A percentile compares a stretch with the other conserved stretches of the same genome.
phyloP scores from a whole-genome alignment of 2,113 vertebrate species.

The Phalacrocorax aristotelis region DNA sequence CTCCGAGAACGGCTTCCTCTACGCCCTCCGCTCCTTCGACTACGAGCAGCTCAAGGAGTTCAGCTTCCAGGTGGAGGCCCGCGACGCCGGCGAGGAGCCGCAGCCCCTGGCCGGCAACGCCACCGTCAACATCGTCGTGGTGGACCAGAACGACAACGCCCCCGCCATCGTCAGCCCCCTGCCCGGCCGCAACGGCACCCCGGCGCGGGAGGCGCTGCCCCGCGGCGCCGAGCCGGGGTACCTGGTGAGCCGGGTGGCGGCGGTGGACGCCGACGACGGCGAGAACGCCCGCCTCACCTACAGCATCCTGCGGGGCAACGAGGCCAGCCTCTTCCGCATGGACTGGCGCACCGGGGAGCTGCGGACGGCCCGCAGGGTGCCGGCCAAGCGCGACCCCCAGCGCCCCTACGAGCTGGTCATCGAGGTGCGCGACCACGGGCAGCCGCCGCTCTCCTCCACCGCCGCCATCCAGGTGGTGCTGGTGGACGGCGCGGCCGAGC shows the following conservation, averaged over 20 bases:
- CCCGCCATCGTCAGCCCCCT: slow-evolving; percentile 88
- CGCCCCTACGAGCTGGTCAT: slow-evolving; percentile 91
- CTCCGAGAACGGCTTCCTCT: slow-evolving; percentile 94
- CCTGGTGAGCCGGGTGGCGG: slow-evolving; percentile 89
- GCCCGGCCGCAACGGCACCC: slow-evolving; percentile 88
- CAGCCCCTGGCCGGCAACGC: slow-evolving; percentile 87
- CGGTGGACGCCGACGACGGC: slow-evolving; percentile 93
- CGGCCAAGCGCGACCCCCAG: slow-evolving; percentile 86
- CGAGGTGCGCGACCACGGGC: slow-evolving; percentile 55
- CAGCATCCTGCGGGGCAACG: slow-evolving; percentile 91
- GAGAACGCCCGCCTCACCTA: slow-evolving; percentile 94
- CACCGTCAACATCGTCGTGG: slow-evolving; percentile 89
- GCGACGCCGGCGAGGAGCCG: slow-evolving; percentile 82
- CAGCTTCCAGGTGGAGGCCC: slow-evolving; percentile 90
- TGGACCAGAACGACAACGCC: slow-evolving; percentile 96
- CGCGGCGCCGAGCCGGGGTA: slow-evolving; percentile 92
- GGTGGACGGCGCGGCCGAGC: too few species aligned
- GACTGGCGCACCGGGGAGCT: slow-evolving; percentile 97
- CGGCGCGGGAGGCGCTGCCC: slow-evolving; percentile 87
- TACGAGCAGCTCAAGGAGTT: slow-evolving; percentile 97
- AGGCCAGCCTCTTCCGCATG: slow-evolving; percentile 92
- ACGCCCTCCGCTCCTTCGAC: slow-evolving; percentile 94
- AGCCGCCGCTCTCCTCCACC: too few species aligned
- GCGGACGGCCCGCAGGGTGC: slow-evolving; percentile 86
- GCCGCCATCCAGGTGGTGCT: too few species aligned